Base-by-base conservation (phyloP, 2,113 vertebrate genomes). In the Thamnophis sirtalis region DNA sequence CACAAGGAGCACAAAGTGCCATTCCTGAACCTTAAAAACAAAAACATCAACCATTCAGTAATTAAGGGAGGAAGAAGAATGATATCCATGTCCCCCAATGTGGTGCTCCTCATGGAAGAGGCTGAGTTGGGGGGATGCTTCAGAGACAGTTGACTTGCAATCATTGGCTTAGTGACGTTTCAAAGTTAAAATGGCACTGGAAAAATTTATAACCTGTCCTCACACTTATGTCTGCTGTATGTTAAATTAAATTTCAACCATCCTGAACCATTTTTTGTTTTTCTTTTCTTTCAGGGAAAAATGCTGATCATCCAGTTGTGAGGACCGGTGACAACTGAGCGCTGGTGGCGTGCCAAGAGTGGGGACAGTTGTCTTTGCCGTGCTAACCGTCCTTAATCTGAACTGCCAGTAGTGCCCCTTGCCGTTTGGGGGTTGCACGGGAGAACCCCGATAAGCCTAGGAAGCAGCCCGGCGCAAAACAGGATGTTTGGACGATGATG, bases 401-500 rank as follows among this genome's bases (percentile, higher is more conserved):
- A 90, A 90, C 86, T 96, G 94, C 94, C 91, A 26, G 88, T 93
- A 0, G 3, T 56, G 53, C 3, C 21, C 48, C 28, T 19, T 6
- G 50, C 17, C 21, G 3, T 33, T 92, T 13, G 87, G 84, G n/a
- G 51, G 60, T 55, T n/a, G 5, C 87, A 3, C 8, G 38, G 86
- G 91, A 87, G 13, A 90, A 94, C 84, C 90, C 93, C 53, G 95
- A 95, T 96, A 95, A 95, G 96, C 53, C 94, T 96, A 0, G 92
- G 95, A 96, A 95, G 94, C 94, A 73, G 89, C 93, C 85, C 94
- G 38, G 26, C 38, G 98, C 98, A 98, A 15, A 68, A 96, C 98
- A 98, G 98, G 98, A 99, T 99, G 99, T 97, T 94, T 50, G 94
- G 92, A 96, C 97, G 89, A 98, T 98, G 96, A 99, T 99, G 98